Conservation (phyloP, 2,797 vertebrate species). For the Hydrolagus colliei region DNA sequence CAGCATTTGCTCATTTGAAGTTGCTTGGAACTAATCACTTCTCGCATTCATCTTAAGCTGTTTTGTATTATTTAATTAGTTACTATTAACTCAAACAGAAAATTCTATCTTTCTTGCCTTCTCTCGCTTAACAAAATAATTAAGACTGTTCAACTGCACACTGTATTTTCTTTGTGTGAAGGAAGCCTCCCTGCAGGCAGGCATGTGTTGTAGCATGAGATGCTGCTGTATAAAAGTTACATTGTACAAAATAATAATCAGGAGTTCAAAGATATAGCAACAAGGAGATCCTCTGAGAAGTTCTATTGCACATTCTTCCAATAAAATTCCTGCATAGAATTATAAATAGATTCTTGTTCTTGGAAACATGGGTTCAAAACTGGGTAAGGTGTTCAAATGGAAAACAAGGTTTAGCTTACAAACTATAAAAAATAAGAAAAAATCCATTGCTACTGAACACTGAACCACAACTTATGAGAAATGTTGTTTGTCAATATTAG, state of each 20-base stretch:
- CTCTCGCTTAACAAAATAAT: slow-evolving; percentile 28
- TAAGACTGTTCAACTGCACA: slow-evolving; percentile 4
- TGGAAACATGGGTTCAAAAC: background rate
- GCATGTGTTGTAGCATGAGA: slow-evolving; percentile 13
- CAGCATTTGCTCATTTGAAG: slow-evolving; percentile 7
- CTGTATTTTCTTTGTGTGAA: slow-evolving; percentile 21
- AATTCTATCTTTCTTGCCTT: background rate
- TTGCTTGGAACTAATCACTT: slow-evolving; percentile 24
- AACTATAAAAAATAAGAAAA: background rate
- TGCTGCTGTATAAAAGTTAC: slow-evolving; percentile 3
- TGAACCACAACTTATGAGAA: background rate
- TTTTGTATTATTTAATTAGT: slow-evolving; percentile 17
- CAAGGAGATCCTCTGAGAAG: background rate
- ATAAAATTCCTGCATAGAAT: background rate
- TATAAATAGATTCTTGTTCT: background rate
- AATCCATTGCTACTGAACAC: too few species aligned
- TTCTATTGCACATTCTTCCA: background rate
- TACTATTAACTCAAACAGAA: background rate
- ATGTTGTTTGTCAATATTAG: background rate
- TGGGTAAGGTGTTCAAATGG: background rate
- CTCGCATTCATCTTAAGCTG: background rate
- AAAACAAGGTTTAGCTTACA: background rate
- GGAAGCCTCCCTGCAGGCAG: slow-evolving; percentile 3
- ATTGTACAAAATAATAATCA: slow-evolving; percentile 20
- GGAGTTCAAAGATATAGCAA: background rate